Conservation (phyloP, 2,888 invertebrate genomes). For the Rhagophthalmus giganteus region DNA sequence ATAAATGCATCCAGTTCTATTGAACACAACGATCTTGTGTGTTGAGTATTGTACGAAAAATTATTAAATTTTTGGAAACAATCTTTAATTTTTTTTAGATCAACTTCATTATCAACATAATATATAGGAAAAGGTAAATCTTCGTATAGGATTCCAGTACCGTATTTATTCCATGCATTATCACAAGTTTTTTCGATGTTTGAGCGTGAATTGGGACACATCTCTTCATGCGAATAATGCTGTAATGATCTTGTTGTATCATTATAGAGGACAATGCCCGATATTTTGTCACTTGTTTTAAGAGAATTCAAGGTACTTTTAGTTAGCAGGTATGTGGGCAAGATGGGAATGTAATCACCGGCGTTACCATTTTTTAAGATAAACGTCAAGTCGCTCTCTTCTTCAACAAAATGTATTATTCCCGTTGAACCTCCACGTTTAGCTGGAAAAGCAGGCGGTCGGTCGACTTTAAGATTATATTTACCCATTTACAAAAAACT, state of each 20-base stretch:
- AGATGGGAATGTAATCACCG: slow-evolving; percentile 77
- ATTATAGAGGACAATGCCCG: slow-evolving; percentile 67
- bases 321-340: slow-evolving; percentile 68
- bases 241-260: slow-evolving; percentile 49
- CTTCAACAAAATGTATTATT: slow-evolving; percentile 74
- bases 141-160: slow-evolving; percentile 73
- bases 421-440: slow-evolving; percentile 80
- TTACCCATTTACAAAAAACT: too few relatives aligned
- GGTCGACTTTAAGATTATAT: too few relatives aligned
- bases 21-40: slow-evolving; percentile 78
- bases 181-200: slow-evolving; percentile 54
- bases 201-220: slow-evolving; percentile 81
- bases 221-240: slow-evolving; percentile 66
- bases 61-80: slow-evolving; percentile 73
- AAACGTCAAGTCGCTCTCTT: slow-evolving; percentile 71
- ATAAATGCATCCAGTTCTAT: slow-evolving; percentile 84
- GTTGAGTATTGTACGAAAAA: slow-evolving; percentile 64
- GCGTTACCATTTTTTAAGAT: slow-evolving; percentile 72
- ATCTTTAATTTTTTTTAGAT: slow-evolving; percentile 63
- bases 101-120: slow-evolving; percentile 66
- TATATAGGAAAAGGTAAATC: slow-evolving; percentile 91
- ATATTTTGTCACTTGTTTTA: slow-evolving; percentile 60
- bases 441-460: too few relatives aligned
- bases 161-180: slow-evolving; percentile 77
- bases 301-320: slow-evolving; percentile 60